These are phyloP conservation scores for Brachionus rubens DNA, from an alignment of 1,140 invertebrate genomes.

Conservation along the genomic window DNA sequence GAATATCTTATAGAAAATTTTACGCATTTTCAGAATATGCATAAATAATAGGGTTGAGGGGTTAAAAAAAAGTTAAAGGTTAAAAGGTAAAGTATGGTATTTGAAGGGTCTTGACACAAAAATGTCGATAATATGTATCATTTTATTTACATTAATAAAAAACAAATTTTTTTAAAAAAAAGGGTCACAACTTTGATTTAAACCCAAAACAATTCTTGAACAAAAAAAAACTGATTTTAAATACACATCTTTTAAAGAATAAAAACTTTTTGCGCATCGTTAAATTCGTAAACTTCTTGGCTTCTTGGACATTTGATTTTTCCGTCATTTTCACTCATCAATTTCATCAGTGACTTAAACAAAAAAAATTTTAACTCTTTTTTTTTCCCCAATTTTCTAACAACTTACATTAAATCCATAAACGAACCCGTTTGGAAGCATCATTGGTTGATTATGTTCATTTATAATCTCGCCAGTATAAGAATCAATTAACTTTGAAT, in stretches of 20 bases:
- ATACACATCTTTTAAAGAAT: constrained; percentile 94
- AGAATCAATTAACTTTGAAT: constrained; percentile 82
- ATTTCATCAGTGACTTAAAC: constrained; percentile 70
- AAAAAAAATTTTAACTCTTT: constrained; percentile 45
- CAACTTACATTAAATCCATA: constrained; percentile 81
- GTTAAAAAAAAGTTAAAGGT: too few species aligned
- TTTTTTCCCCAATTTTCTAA: constrained; percentile 50
- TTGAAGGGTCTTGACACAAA: too few species aligned
- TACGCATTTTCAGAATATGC: too few species aligned
- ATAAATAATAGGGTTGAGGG: too few species aligned
- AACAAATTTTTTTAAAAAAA: too few species aligned
- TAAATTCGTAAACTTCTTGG: constrained; percentile 79
- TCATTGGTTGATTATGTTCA: constrained; percentile 95
- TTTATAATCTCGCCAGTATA: constrained; percentile 88
- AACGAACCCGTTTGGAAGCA: constrained; percentile 94
- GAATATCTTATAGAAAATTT: too few species aligned
- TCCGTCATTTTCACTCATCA: constrained; percentile 83
- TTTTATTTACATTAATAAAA: too few species aligned
- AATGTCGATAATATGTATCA: too few species aligned
- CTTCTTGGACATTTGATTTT: constrained; percentile 85
- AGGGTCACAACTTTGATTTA: neutral
- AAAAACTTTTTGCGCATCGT: constrained; percentile 88
- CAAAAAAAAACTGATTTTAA: too few species aligned
- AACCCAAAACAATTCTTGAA: neutral
- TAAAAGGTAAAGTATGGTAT: too few species aligned